Conservation (phyloP, 2,888 invertebrate species). For the Nowickia ferox region DNA sequence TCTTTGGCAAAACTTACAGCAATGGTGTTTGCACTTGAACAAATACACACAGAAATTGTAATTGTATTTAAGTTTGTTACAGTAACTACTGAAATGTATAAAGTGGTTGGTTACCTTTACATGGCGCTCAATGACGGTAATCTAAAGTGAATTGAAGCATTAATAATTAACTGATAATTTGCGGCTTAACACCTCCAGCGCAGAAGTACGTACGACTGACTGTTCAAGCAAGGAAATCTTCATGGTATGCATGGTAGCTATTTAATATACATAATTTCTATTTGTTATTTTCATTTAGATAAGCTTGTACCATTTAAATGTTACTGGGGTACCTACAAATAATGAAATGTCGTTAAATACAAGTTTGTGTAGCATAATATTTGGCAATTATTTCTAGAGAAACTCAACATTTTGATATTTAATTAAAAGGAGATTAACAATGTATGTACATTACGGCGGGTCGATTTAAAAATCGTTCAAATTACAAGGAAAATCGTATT, state of each 20-base stretch:
- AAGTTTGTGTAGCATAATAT: too few species aligned
- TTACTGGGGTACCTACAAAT: too few species aligned
- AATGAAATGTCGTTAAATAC: too few species aligned
- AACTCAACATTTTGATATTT: too few species aligned
- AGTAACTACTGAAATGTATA: neutral
- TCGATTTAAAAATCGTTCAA: too few species aligned
- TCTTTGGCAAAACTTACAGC: neutral
- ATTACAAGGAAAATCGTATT: too few species aligned
- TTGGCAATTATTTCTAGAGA: too few species aligned
- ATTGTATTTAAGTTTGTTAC: constrained; percentile 11
- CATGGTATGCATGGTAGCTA: neutral
- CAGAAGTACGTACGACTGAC: constrained; percentile 7
- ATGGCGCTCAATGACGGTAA: constrained; percentile 25
- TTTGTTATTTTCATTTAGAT: too few species aligned
- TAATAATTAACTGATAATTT: constrained; percentile 68
- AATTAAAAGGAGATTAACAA: too few species aligned
- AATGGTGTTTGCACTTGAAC: neutral
- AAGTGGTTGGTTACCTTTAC: constrained; percentile 7
- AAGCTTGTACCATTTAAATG: too few species aligned
- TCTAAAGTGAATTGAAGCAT: constrained; percentile 68
- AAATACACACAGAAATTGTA: constrained; percentile 4
- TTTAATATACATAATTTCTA: too few species aligned
- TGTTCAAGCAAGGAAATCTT: neutral
- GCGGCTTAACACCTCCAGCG: constrained; percentile 64
- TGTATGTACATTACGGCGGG: too few species aligned